Evolutionary conservation across 2,888 invertebrate genomes (phyloP), one percentile per base, ranked within the genome.

Genomic region (Drosophila ustulata): DNA sequence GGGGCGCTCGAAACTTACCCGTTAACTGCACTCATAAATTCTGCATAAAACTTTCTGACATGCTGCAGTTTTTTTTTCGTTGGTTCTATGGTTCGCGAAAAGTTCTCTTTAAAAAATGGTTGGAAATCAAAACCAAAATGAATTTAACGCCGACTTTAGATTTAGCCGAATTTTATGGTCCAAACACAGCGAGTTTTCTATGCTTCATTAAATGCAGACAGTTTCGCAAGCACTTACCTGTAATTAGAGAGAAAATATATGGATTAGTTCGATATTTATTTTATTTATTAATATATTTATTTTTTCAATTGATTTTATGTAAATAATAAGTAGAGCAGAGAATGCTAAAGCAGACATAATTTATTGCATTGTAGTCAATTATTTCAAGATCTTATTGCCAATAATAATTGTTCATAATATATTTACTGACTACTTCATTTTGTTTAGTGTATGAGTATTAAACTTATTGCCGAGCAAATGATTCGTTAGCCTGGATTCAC

Each of bases 1-100:
- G 66, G 65, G 62, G 79, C 76, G 71, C 72, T 69, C 69, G 18
- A 63, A 88, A 89, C 78, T 88, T 83, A 78, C 80, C 82, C 75
- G 80, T 76, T 82, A 85, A 77, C 87, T 82, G 79, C 64, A 75
- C 75, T 82, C 89, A 89, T 90, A 89, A 89, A 89, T 89, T 89
- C 67, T 57, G 66, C 25, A 61, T 50, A 67, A 80, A 86, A 89
- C 75, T 82, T 89, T 89, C 71, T 78, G 88, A 89, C 89, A 70
- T 66, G 73, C 62, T 71, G 71, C 75, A 76, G 69, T 81, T 82
- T 37, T 1, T 18, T 41, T 18, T 41, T 18, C 30, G 7, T 32
- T 32, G 32, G 32, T 37, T 37, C 72, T 80, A 76, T 76, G 72
- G 62, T 49, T 53, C 55, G 67, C 23, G 63, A 80, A 85, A 80